Percentiles rank a stretch among this genome's conserved stretches.
Conservation (phyloP, 2,888 invertebrate species). For the Sarcophaga subvicina region DNA sequence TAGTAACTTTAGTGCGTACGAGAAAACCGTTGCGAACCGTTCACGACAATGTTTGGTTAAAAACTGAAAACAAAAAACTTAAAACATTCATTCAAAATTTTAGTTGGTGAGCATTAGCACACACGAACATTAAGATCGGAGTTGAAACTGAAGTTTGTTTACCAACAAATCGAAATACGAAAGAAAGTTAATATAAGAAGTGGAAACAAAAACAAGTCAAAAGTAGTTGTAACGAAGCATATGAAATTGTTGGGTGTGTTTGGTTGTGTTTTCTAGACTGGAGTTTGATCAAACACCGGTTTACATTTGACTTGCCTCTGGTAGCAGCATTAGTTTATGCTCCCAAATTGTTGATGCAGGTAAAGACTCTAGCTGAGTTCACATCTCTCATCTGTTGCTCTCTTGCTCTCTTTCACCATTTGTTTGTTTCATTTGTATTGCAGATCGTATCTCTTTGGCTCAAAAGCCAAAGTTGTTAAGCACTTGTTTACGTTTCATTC, state of each 20-base stretch:
- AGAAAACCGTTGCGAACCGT: constrained; percentile 37
- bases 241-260: constrained; percentile 20
- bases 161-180: constrained; percentile 51
- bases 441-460: constrained; percentile 33
- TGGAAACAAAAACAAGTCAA: not conserved
- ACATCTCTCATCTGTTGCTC: not conserved
- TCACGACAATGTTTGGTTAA: constrained; percentile 65
- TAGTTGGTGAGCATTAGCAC: constrained; percentile 46
- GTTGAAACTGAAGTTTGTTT: constrained; percentile 58
- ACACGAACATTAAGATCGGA: constrained; percentile 53
- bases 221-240: not conserved
- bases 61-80: constrained; percentile 66
- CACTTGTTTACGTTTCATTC: constrained; percentile 56
- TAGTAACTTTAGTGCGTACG: constrained; percentile 37
- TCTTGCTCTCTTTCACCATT: not conserved
- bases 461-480: constrained; percentile 9
- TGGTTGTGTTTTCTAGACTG: constrained; percentile 25
- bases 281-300: constrained; percentile 63
- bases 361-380: constrained; percentile 9
- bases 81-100: constrained; percentile 34
- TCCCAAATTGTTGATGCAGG: constrained; percentile 39
- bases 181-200: constrained; percentile 27
- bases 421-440: not conserved
- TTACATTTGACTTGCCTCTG: constrained; percentile 46
- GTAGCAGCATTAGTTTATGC: constrained; percentile 13